These are phyloP conservation scores for Rhizoglyphus robini DNA, from an alignment of 1,140 invertebrate genomes.

Conservation along the genomic window DNA sequence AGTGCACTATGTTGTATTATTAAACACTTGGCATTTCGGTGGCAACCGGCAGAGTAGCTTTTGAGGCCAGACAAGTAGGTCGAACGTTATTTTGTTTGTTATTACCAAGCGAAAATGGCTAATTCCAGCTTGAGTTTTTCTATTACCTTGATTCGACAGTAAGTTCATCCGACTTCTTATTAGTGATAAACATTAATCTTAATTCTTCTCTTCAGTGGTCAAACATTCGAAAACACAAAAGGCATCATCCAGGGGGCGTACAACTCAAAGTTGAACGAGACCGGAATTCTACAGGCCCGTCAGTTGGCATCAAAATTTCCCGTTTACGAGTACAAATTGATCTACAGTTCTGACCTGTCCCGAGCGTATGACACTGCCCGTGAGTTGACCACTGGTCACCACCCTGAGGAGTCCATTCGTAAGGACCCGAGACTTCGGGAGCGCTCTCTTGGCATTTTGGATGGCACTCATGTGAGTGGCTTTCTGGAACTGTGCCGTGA, in stretches of 20 bases:
- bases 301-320: neutral
- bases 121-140: too few relatives aligned
- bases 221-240: conserved; percentile 17
- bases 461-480: conserved; percentile 14
- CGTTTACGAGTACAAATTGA: neutral
- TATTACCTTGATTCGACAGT: neutral
- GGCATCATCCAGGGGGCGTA: conserved; percentile 13
- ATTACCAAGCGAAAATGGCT: too few relatives aligned
- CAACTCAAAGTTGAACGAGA: conserved; percentile 2
- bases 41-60: too few relatives aligned
- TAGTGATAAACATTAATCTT: too few relatives aligned
- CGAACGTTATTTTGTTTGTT: too few relatives aligned
- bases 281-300: conserved; percentile 6
- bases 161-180: too few relatives aligned
- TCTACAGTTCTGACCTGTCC: conserved; percentile 13
- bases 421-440: conserved; percentile 16
- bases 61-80: too few relatives aligned
- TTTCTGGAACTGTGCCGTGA: neutral
- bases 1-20: too few relatives aligned
- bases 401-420: neutral
- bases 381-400: neutral
- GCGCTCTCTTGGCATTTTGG: conserved; percentile 18
- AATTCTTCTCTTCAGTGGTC: conserved; percentile 17
- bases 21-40: too few relatives aligned
- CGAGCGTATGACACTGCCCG: conserved; percentile 16